A percentile compares a stretch with the other conserved stretches of the same genome.
phyloP scores from a whole-genome alignment of 1,140 invertebrate genomes.

The Grapholita molesta region DNA sequence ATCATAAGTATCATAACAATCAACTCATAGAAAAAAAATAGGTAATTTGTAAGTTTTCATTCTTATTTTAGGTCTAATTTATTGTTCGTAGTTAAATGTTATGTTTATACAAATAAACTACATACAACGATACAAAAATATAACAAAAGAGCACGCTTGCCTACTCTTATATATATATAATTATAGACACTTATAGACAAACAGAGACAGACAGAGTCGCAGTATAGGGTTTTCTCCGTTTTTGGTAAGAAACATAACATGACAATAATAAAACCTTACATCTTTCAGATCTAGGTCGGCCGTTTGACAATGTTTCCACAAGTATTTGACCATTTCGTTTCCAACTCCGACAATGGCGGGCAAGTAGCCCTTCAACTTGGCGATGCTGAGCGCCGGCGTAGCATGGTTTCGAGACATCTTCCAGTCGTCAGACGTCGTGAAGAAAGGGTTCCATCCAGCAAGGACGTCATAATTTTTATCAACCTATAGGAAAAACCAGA shows the following conservation, averaged over 20 bases:
- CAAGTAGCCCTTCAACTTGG: conserved; percentile 1
- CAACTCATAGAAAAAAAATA: too few relatives aligned
- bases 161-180: too few relatives aligned
- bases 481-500: background rate
- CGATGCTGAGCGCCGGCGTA: background rate
- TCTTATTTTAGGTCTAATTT: too few relatives aligned
- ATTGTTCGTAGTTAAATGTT: too few relatives aligned
- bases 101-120: too few relatives aligned
- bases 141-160: too few relatives aligned
- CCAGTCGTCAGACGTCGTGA: background rate
- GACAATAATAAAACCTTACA: background rate
- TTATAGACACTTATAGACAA: too few relatives aligned
- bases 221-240: too few relatives aligned
- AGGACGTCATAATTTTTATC: background rate
- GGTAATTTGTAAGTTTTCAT: too few relatives aligned
- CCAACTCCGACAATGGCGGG: background rate
- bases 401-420: conserved; percentile 5
- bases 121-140: too few relatives aligned
- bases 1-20: too few relatives aligned
- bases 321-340: conserved; percentile 4
- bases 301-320: background rate
- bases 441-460: background rate
- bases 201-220: too few relatives aligned
- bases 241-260: background rate
- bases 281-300: background rate